Conservation (phyloP, 2,888 invertebrate species). For the Caenorhabditis angaria region DNA sequence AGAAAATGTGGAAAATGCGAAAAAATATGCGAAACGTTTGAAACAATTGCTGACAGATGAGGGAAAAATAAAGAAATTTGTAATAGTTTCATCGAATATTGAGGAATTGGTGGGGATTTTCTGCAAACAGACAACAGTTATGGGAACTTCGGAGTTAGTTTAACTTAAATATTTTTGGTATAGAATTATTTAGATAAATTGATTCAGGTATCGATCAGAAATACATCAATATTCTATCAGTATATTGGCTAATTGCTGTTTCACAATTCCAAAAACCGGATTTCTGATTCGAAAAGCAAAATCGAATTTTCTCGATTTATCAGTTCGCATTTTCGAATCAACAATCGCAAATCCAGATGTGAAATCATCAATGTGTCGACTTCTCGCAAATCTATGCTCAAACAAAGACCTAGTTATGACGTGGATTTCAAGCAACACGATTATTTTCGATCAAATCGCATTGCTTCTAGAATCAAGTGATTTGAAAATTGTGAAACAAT, state of each 20-base stretch:
- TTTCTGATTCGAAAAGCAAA: constrained; percentile 20
- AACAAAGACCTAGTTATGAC: constrained; percentile 55
- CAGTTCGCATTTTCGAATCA: constrained; percentile 55
- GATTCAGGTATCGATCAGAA: constrained; percentile 28
- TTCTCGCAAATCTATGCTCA: constrained; percentile 59
- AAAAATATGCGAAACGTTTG: constrained; percentile 22
- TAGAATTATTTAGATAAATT: background rate
- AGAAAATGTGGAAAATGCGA: constrained; percentile 16
- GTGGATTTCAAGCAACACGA: constrained; percentile 43
- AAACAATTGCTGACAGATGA: constrained; percentile 24
- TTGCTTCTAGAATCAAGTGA: constrained; percentile 42
- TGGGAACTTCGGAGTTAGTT: constrained; percentile 32
- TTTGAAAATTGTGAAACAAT: constrained; percentile 34
- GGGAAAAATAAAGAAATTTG: constrained; percentile 22
- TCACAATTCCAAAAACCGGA: constrained; percentile 21
- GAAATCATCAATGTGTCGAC: constrained; percentile 50
- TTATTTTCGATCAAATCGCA: constrained; percentile 51
- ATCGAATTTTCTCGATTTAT: constrained; percentile 24
- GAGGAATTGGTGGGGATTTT: constrained; percentile 29
- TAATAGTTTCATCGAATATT: constrained; percentile 19
- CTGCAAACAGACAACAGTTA: constrained; percentile 22
- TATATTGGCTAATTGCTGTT: constrained; percentile 37
- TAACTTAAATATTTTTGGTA: background rate
- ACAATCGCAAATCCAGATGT: constrained; percentile 30
- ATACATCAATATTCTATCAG: constrained; percentile 39